A percentile compares a stretch with the other conserved stretches of the same genome.
Evolutionary conservation across 2,113 vertebrate genomes (phyloP).

Genomic region (Symphodus melops): DNA sequence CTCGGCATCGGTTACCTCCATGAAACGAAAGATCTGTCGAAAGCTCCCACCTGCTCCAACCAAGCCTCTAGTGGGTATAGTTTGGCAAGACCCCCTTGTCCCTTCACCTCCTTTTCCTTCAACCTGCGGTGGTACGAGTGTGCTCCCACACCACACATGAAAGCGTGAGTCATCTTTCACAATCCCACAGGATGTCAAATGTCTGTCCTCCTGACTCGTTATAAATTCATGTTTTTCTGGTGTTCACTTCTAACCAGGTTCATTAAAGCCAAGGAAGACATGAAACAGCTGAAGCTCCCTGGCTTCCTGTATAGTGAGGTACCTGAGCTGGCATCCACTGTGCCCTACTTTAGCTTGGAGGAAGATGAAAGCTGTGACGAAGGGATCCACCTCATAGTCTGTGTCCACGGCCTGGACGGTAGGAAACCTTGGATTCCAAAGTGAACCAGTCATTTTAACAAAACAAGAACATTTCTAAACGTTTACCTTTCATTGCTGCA

Average conservation of each 20-base stretch:
- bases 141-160: slow-evolving; percentile 89
- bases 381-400: slow-evolving; percentile 96
- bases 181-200: background rate
- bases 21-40: slow-evolving; percentile 67
- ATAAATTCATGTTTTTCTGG: slow-evolving; percentile 20
- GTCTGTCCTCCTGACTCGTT: slow-evolving; percentile 1
- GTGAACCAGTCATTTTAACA: background rate
- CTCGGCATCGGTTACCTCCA: slow-evolving; percentile 69
- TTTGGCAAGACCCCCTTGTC: slow-evolving; percentile 76
- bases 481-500: slow-evolving; percentile 63
- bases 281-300: slow-evolving; percentile 93
- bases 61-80: slow-evolving; percentile 83
- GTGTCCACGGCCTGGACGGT: slow-evolving; percentile 98
- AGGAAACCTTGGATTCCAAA: slow-evolving; percentile 35
- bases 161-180: slow-evolving; percentile 87
- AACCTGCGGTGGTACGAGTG: slow-evolving; percentile 90
- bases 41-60: slow-evolving; percentile 83
- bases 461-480: background rate
- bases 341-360: slow-evolving; percentile 95
- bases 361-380: slow-evolving; percentile 91
- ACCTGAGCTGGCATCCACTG: slow-evolving; percentile 90
- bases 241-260: slow-evolving; percentile 84
- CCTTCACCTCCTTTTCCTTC: slow-evolving; percentile 71
- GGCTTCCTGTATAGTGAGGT: slow-evolving; percentile 97
- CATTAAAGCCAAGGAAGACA: slow-evolving; percentile 93